Evolutionary conservation across 2,888 invertebrate genomes (phyloP), one percentile per base, ranked within the genome.

Genomic region (Spialia ferax): DNA sequence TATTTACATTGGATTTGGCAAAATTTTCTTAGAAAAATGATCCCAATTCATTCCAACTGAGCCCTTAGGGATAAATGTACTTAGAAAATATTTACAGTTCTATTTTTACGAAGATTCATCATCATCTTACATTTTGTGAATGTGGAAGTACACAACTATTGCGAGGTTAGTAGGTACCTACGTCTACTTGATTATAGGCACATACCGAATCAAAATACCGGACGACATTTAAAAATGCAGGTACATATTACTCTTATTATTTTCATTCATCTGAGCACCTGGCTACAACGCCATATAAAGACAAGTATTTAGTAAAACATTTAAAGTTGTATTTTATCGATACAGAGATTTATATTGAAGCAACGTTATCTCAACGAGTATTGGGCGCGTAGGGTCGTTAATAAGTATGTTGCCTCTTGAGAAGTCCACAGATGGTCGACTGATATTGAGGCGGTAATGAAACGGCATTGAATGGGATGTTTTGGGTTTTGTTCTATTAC

Each of bases 11-110:
- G 59, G 22, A n/a, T 45, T 38, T 22, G 38, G 38, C 22, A 22
- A 42, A 38, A 57, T 57, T 57, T 57, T 23, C 57, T 8, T 26
- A 18, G 26, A 59, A 42, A 22, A 59, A 26, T 42, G n/a, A 15
- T 1, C 32, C 11, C 10, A 35, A 35, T 35, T 11, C 11, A 11
- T 35, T 35, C 32, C 11, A 35, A 35, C 32, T 35, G 10, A 35
- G 32, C 32, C 32, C 32, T 7, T 11, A 35, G 11, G 32, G 32
- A 11, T 35, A 11, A 35, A 3, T 8, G 8, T n/a, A n/a, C 10
- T 35, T 35, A 11, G 11, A 35, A 11, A 8, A 11, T 42, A n/a
- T 42, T 42, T 42, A 6, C 42, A 11, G 1, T 42, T 15, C n/a
- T 5, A 15, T 42, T 15, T 42, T 3, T 42, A n/a, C 15, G 42